Percentiles rank a stretch among this genome's conserved stretches.
Conservation (phyloP, 2,797 vertebrate genomes). For the Anguilla obscura region DNA sequence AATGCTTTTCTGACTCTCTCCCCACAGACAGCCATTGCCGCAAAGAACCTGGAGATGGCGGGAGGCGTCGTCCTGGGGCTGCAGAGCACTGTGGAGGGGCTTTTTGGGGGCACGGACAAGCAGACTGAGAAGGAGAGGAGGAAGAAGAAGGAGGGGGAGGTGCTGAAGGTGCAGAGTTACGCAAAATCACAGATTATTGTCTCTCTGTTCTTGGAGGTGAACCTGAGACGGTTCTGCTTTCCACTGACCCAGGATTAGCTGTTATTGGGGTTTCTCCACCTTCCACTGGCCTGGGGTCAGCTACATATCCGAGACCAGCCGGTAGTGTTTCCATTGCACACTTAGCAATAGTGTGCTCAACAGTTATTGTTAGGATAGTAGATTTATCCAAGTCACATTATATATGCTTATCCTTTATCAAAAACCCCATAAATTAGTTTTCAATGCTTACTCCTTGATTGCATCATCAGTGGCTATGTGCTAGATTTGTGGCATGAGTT, state of each 20-base stretch:
- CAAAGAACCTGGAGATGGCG: slow-evolving; percentile 36
- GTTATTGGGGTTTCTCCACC: background rate
- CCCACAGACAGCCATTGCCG: slow-evolving; percentile 26
- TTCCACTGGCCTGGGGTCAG: background rate
- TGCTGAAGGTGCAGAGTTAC: slow-evolving; percentile 19
- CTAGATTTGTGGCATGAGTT: too few relatives aligned
- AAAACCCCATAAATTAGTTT: background rate
- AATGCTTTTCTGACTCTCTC: background rate
- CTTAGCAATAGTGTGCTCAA: background rate
- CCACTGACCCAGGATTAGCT: background rate
- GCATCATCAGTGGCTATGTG: too few relatives aligned
- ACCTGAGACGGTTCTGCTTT: background rate
- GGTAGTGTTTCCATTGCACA: background rate
- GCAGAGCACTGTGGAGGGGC: slow-evolving; percentile 15
- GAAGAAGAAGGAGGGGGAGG: slow-evolving; percentile 27
- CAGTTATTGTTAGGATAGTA: background rate
- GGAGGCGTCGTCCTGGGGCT: slow-evolving; percentile 15
- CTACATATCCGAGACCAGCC: background rate
- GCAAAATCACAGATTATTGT: background rate
- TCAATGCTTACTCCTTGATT: background rate
- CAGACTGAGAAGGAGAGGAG: slow-evolving; percentile 16
- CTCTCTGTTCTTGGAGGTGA: background rate
- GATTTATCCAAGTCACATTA: background rate
- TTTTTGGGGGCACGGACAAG: slow-evolving; percentile 15
- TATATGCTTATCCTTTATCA: background rate